These are phyloP conservation scores for Bovichtus variegatus DNA, from an alignment of 2,797 vertebrate genomes.

Conservation along the genomic window DNA sequence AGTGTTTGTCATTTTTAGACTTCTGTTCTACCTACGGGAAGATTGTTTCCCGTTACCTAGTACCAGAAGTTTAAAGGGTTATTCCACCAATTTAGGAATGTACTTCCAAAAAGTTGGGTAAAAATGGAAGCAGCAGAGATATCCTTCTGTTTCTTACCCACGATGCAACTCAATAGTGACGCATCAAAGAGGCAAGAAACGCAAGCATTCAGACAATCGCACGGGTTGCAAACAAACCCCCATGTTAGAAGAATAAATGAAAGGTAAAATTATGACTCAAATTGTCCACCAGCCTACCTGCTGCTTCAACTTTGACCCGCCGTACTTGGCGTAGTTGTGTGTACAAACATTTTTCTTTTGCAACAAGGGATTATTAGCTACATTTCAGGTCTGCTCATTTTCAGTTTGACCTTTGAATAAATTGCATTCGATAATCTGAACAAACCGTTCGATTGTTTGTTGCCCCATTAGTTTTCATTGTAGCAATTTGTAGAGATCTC, in stretches of 20 bases:
- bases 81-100: background rate
- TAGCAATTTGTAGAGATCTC: background rate
- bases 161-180: background rate
- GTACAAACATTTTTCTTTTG: background rate
- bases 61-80: background rate
- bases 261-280: too few species aligned
- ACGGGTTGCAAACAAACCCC: background rate
- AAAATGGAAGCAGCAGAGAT: background rate
- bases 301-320: too few species aligned
- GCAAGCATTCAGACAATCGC: background rate
- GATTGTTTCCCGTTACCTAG: background rate
- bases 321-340: too few species aligned
- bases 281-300: too few species aligned
- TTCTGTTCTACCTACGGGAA: background rate
- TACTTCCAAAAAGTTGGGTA: background rate
- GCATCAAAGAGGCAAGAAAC: background rate
- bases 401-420: background rate
- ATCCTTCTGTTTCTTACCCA: background rate
- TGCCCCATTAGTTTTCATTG: background rate
- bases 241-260: background rate
- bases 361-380: too few species aligned
- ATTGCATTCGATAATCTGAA: background rate
- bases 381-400: background rate
- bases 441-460: background rate
- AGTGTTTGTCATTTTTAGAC: background rate